A percentile compares a stretch with the other conserved stretches of the same genome.
Evolutionary conservation across 2,888 invertebrate species (phyloP).

Genomic region (Hoplodrina blanda): DNA sequence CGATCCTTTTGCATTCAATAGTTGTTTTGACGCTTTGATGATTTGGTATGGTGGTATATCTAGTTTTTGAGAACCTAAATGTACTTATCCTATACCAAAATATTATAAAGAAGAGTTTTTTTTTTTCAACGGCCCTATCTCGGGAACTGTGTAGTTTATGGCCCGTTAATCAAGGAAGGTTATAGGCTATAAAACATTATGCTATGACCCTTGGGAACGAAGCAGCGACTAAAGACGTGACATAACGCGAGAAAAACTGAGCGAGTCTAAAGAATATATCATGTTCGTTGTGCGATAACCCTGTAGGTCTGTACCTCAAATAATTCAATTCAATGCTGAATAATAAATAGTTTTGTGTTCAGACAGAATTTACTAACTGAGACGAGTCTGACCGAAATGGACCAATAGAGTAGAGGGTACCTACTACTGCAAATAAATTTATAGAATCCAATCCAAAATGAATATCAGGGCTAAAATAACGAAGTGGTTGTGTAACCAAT

Average conservation of each 20-base stretch:
- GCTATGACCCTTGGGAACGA: too few relatives aligned
- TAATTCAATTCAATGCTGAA: not conserved
- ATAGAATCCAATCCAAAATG: conserved; percentile 12
- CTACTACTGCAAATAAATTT: not conserved
- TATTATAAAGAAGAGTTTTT: too few relatives aligned
- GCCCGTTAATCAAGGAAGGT: too few relatives aligned
- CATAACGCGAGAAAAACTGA: too few relatives aligned
- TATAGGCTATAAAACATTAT: too few relatives aligned
- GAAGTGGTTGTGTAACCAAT: conserved; percentile 28
- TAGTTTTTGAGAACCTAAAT: not conserved
- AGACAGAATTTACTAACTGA: conserved; percentile 8
- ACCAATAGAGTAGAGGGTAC: not conserved
- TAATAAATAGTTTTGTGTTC: not conserved
- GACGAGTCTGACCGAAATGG: conserved; percentile 1
- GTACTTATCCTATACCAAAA: not conserved
- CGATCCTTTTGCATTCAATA: not conserved
- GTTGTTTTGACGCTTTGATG: not conserved
- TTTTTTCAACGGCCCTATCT: too few relatives aligned
- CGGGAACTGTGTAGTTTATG: too few relatives aligned
- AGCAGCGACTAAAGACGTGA: too few relatives aligned
- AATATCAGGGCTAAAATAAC: conserved; percentile 32
- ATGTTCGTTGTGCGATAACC: not conserved
- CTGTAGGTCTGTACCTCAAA: not conserved
- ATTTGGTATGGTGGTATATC: not conserved
- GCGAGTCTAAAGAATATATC: not conserved